Evolutionary conservation across 2,888 invertebrate genomes (phyloP), one percentile per base, ranked within the genome.

Genomic region (Chalcosyrphus nemorum): DNA sequence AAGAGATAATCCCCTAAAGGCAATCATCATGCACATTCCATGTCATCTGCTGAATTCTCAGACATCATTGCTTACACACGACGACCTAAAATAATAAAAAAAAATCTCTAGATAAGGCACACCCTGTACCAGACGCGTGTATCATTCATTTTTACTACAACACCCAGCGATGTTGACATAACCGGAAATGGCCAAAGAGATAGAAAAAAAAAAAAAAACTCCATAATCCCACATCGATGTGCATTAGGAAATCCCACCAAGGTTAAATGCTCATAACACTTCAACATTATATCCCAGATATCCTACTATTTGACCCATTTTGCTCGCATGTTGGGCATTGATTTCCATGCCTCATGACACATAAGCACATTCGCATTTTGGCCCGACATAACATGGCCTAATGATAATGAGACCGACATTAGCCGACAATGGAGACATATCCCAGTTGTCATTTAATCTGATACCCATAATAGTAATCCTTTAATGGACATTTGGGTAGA

Each of bases 401-500:
- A 84, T 78, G 78, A 74, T 78, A 84, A 84, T 78, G 80, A 84
- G 84, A 45, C 63, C 84, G 70, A 80, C 84, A 84, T 78, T 82
- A 82, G 59, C 61, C 72, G 68, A 72, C 78, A 68, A 77, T 74
- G 47, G 21, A 72, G 32, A 65, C 65, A 56, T 57, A 68, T 50
- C 77, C 65, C 76, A 50, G 21, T 66, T n/a, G 81, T 24, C 63
- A 72, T 82, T 77, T 77, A 82, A 82, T 82, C 81, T 38, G 47
- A n/a, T 71, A 43, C 41, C 41, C 41, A 38, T 65, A 63, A 59
- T 71, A 54, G 66, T 74, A 78, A 78, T 74, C 82, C 82, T 74
- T 84, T 84, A 84, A 74, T 84, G 56, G 78, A 74, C 41, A 47
- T 9, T n/a, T n/a, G 19, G 27, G 21, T 52, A 54, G 24, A 32